Base-by-base conservation (phyloP, 2,797 vertebrate species). In the Sebastes goodei region DNA sequence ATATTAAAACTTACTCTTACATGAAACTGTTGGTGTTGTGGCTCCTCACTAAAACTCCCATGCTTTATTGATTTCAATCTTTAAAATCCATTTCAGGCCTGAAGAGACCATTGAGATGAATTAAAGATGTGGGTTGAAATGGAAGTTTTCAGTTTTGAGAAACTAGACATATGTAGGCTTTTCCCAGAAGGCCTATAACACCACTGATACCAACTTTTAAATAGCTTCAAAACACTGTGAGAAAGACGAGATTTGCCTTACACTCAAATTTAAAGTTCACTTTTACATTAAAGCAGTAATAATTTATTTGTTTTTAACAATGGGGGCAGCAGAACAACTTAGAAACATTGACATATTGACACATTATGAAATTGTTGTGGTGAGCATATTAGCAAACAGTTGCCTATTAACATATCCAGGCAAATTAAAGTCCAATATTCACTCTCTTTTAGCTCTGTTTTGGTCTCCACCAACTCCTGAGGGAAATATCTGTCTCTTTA, bases 21-120 rank as follows among this genome's bases (percentile, higher is more conserved):
- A 27, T 53, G 33, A 77, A 72, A 49, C 14, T 21, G 27, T 9
- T 46, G 30, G 46, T 60, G 65, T 52, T 25, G 25, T 53, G 10
- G 59, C 35, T 71, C 49, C n/a, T 32, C 71, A 55, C 25, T 46
- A 56, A 78, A 80, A 42, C 33, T 38, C 49, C n/a, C 10, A 57
- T 29, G 21, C 53, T 27, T 56, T 76, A 71, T 56, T 76, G 74
- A 78, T 66, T 82, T 63, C 10, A 80, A 71, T 70, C n/a, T 59
- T 67, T 67, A 10, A 79, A 79, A 77, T 73, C 17, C 61, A 62
- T 53, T 25, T 56, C 30, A 38, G 42, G 7, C 32, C 53, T 55
- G 9, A 53, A 15, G 42, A 59, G 23, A 30, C 17, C 17, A 27
- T 20, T 2, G 49, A 30, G 57, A 68, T 20, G 4, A 42, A 21